These are phyloP conservation scores for Drepana arcuata DNA, from an alignment of 1,140 invertebrate species.

Conservation along the genomic window DNA sequence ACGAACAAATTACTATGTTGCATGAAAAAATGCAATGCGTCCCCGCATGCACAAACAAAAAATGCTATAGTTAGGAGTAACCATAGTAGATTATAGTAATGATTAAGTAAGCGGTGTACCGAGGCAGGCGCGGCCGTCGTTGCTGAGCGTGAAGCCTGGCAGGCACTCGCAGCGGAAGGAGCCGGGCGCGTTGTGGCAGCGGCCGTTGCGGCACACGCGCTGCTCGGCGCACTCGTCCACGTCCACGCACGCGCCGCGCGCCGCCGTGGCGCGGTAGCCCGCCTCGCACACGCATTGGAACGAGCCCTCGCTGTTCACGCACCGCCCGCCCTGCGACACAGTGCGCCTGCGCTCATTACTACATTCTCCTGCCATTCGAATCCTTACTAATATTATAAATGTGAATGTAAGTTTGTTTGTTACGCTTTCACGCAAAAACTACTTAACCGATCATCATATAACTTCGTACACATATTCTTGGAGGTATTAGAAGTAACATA, in stretches of 20 bases:
- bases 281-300: constrained; percentile 87
- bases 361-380: too few relatives aligned
- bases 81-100: too few relatives aligned
- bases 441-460: too few relatives aligned
- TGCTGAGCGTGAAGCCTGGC: constrained; percentile 85
- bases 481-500: too few relatives aligned
- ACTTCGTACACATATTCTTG: too few relatives aligned
- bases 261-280: constrained; percentile 79
- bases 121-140: constrained; percentile 86
- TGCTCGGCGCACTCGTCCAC: constrained; percentile 81
- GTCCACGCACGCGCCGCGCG: constrained; percentile 77
- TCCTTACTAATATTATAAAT: too few relatives aligned
- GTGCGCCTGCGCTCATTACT: constrained; percentile 86
- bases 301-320: constrained; percentile 84
- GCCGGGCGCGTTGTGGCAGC: constrained; percentile 77
- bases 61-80: too few relatives aligned
- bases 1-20: too few relatives aligned
- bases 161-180: constrained; percentile 85
- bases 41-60: too few relatives aligned
- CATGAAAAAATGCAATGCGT: too few relatives aligned
- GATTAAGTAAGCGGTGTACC: too few relatives aligned
- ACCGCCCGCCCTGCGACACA: constrained; percentile 77
- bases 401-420: too few relatives aligned
- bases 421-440: constrained; percentile 84
- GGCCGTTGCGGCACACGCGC: constrained; percentile 82